phyloP scores from a whole-genome alignment of 2,888 invertebrate genomes.

The Enchytraeus crypticus region DNA sequence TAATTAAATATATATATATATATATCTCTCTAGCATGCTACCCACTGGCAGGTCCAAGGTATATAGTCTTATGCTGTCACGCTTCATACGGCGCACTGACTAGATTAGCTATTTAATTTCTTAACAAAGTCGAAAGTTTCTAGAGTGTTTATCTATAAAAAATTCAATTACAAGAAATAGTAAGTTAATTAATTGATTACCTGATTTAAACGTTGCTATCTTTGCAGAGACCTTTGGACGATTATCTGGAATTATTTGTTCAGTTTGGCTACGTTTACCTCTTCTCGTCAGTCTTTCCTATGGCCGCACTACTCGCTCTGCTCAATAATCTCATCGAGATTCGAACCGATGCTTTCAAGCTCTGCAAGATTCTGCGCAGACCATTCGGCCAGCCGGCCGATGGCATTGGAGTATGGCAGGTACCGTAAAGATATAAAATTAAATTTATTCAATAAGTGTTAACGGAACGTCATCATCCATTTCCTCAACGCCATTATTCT shows the following conservation, averaged over 20 bases:
- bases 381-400: slow-evolving; percentile 59
- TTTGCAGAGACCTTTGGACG: slow-evolving; percentile 62
- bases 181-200: too few relatives aligned
- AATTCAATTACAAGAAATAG: too few relatives aligned
- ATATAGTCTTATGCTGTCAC: too few relatives aligned
- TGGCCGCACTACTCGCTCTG: slow-evolving; percentile 66
- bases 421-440: too few relatives aligned
- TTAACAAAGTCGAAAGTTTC: too few relatives aligned
- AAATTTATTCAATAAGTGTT: too few relatives aligned
- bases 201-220: not conserved
- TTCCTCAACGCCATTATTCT: not conserved
- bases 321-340: slow-evolving; percentile 68
- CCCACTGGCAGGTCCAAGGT: too few relatives aligned
- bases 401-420: slow-evolving; percentile 63
- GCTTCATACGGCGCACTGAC: too few relatives aligned
- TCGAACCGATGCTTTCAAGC: slow-evolving; percentile 66
- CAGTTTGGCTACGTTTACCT: slow-evolving; percentile 72
- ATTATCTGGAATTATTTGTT: slow-evolving; percentile 68
- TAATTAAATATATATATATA: too few relatives aligned
- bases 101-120: too few relatives aligned
- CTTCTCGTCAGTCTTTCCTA: slow-evolving; percentile 68
- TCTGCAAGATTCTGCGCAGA: slow-evolving; percentile 62
- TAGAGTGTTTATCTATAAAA: too few relatives aligned
- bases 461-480: not conserved
- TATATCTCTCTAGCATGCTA: too few relatives aligned